Evolutionary conservation across 2,888 invertebrate species (phyloP), one percentile per base, ranked within the genome.

Genomic region (Stratiomys singularior): DNA sequence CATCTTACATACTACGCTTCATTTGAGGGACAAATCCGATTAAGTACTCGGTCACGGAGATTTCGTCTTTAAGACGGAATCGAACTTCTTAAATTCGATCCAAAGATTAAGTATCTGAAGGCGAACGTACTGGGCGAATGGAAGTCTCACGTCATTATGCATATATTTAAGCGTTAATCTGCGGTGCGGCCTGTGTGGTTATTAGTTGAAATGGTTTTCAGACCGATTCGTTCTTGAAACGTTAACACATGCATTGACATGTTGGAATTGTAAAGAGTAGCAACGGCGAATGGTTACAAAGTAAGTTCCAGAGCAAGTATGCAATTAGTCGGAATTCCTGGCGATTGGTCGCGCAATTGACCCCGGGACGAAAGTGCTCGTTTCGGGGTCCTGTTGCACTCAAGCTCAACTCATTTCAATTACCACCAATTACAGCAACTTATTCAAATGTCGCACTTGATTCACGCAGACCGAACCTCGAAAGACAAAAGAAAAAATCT

Each of bases 1-100:
- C 79, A 58, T 79, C 80, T 81, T 81, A 81, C 80, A 80, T 71
- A 69, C 76, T 79, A 80, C 69, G 82, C 81, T 76, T 81, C 81
- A 81, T 82, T 82, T 81, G 80, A 81, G 80, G 64, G 81, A 81
- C 81, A 82, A 82, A 82, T 82, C 81, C 81, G 82, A 82, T 82
- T 82, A 81, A 78, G 72, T 78, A 78, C 74, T 78, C 79, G 74
- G 63, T 76, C 76, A 76, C 64, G 76, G 76, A 64, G 76, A 64
- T 64, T 63, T 72, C 18, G 64, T 15, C 67, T 37, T 60, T 60
- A 18, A 25, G 64, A 28, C 30, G 28, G 64, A 28, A 64, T 64
- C 64, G 30, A 64, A 64, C 64, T 30, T 64, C 64, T 64, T 64
- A 15, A 64, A 64, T 30, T 27, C 30, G 37, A 28, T 64, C 28